Conservation (phyloP, 2,797 vertebrate species). For the Acanthurus leucopareius region DNA sequence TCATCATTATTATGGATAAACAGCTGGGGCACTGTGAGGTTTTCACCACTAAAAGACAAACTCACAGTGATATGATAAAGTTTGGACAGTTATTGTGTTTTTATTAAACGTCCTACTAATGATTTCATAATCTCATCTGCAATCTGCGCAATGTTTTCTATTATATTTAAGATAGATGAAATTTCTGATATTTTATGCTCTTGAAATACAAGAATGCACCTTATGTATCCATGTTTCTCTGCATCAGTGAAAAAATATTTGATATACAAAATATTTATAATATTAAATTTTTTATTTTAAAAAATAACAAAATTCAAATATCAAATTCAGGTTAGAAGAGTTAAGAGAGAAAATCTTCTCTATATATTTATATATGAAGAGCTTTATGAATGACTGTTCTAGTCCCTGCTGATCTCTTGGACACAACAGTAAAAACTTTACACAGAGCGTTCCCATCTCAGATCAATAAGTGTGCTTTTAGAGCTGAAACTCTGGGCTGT, state of each 20-base stretch:
- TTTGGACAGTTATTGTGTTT: not conserved
- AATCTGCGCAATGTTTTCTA: not conserved
- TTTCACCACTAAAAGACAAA: not conserved
- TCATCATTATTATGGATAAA: not conserved
- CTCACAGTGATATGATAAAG: not conserved
- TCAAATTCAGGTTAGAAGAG: not conserved
- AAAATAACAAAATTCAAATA: too few relatives aligned
- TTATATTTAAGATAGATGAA: not conserved
- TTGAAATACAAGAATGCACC: too few relatives aligned
- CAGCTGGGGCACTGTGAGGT: not conserved
- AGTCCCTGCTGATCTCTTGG: not conserved
- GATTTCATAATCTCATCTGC: not conserved
- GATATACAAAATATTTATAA: too few relatives aligned
- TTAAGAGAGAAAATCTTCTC: too few relatives aligned
- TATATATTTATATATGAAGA: too few relatives aligned
- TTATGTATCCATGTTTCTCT: not conserved
- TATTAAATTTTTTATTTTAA: too few relatives aligned
- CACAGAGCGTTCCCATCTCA: slow-evolving; percentile 44
- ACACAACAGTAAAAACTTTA: slow-evolving; percentile 16
- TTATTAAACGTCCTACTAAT: not conserved
- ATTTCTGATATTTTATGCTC: not conserved
- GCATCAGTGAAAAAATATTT: not conserved
- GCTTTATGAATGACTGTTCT: not conserved
- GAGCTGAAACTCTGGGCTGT: slow-evolving; percentile 55
- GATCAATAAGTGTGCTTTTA: slow-evolving; percentile 53